Base-by-base conservation (phyloP, 2,888 invertebrate genomes). In the Epinotia demarniana region DNA sequence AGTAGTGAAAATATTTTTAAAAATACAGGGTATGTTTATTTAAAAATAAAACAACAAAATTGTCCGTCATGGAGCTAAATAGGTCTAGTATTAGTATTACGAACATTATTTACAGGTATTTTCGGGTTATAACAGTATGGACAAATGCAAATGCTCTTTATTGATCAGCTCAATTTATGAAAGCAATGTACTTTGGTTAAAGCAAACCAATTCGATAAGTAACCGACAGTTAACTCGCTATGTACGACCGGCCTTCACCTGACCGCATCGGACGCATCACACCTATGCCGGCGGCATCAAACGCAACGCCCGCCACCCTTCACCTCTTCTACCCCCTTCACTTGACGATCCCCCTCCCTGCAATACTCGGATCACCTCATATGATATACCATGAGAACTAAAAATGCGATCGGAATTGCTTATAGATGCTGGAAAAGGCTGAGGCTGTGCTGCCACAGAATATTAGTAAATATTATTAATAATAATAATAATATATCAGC, bases 221-320 rank as follows among this genome's bases (percentile, higher is more conserved):
- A 75, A 70, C 71, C 12, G 16, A 19, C 55, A 60, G 75, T 72
- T 75, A 23, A 67, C 6, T 8, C 16, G 3, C 4, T 1, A 16
- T 11, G n/a, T 72, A 33, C 43, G 18, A 60, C 66, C 53, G 73
- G 73, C 69, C 60, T 23, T 69, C 57, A 70, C 27, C 66, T 70
- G 73, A 76, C 69, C 73, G 70, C 76, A 71, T 63, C 70, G 80
- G 82, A 80, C 83, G 84, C 84, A 89, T 90, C 90, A 91, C 93
- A 93, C 93, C 92, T 92, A 92, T 91, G 90, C 85, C 85, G 85
- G 81, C 85, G 84, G 86, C 85, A 86, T 90, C 90, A 90, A 90
- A 90, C 84, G 84, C 82, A 81, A 89, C 89, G 81, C 83, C 81
- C 84, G 81, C 64, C 77, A 78, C 77, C 16, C 72, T 75, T 57